Base-by-base conservation (phyloP, 2,888 invertebrate genomes). In the Scrobipalpa atriplicella region DNA sequence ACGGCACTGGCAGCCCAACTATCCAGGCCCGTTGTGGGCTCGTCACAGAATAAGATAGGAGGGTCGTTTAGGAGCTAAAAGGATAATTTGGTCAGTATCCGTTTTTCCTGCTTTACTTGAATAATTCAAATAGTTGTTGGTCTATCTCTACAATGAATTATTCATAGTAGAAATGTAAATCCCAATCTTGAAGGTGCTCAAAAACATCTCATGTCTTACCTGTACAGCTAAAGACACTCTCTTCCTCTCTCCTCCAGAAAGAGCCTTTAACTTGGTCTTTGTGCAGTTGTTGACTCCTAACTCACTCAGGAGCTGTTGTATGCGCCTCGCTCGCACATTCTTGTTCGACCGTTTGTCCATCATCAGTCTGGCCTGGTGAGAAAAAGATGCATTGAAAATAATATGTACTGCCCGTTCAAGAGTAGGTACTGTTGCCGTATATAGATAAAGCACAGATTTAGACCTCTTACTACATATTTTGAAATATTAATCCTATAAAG, bases 21-120 rank as follows among this genome's bases (percentile, higher is more conserved):
- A 86, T 99, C 99, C 65, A 99, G 86, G 0, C 98, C 98, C 0
- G 98, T 97, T 0, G 98, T 98, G 0, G 98, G 98, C 82, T 99
- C 99, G 80, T 99, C 98, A 83, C 98, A 98, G 88, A 98, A 98
- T 64, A 99, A 87, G 66, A 99, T 94, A 2, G 96, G 95, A 0
- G 98, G 98, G 81, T 98, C 97, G 65, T 96, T 97, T 65, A 98
- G 91, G 10, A 98, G 93, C 97, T 97, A 83, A 54, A 75, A 78
- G 38, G 7, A 29, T 1, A 38, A 29, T 9, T 38, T 16, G 1
- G n/a, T 3, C 47, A 5, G 47, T 47, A n/a, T 10, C n/a, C n/a
- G n/a, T 16, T 16, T 1, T 29, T 3, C 29, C 29, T 29, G 2
- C 5, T 29, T 5, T 29, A 29, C 5, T 29, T 29, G n/a, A n/a